Evolutionary conservation across 2,797 vertebrate species (phyloP), one percentile per base, ranked within the genome.

Genomic region (Aplochiton taeniatus): DNA sequence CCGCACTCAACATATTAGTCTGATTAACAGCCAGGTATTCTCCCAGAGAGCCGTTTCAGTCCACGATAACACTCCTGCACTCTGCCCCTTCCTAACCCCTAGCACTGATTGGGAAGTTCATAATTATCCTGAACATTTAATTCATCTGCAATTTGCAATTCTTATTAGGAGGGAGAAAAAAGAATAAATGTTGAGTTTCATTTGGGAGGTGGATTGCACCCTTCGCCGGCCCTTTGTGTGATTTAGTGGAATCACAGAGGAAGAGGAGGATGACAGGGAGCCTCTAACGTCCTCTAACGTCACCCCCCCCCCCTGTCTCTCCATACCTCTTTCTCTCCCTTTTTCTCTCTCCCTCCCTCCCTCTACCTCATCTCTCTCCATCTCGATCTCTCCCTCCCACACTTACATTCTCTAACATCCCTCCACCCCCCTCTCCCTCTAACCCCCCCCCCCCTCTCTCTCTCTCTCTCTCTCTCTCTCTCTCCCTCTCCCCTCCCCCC

Each of bases 191-290:
- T 47, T 57, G 18, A 46, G 50, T 52, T n/a, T 63, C n/a, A 62
- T 71, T 66, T 51, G 46, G 70, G 19, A 63, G 31, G 44, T 53
- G 11, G 56, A 66, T 67, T 53, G 57, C 56, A 51, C 56, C 41
- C 14, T 42, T 20, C 47, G 16, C 20, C n/a, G 16, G 20, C 31
- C n/a, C 43, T 66, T 59, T 52, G 13, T 12, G 19, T 51, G 56
- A 59, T 59, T 59, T 41, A 66, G 13, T 46, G 20, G 17, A 55
- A 31, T 16, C 44, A 56, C 16, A 18, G 20, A 31, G 31, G 31
- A 31, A 31, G 31, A 31, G 31, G 31, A 31, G 6, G 31, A 41
- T 14, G 13, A n/a, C 20, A 42, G 13, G 4, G 7, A 31, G 13
- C 54, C 4, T 8, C 13, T 56, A 31, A 41, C 12, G 0, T 7